Percentiles rank a stretch among this genome's conserved stretches.
Evolutionary conservation across 1,140 invertebrate species (phyloP).

Genomic region (Formica selysi): DNA sequence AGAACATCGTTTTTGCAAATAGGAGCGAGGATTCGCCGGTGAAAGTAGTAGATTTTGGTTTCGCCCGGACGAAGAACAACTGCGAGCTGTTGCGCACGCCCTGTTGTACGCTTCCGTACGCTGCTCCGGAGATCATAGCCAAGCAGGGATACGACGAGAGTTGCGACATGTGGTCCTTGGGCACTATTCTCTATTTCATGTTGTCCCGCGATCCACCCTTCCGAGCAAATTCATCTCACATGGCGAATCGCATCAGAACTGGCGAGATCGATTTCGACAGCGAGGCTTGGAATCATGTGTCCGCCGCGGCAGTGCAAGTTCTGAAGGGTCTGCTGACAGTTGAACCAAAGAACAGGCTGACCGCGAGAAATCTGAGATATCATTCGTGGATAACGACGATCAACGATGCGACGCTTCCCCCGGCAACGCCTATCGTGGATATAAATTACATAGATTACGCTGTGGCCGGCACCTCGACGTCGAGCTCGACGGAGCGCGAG

Average conservation of each 20-base stretch:
- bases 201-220: constrained; percentile 94
- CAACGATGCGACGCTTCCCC: constrained; percentile 62
- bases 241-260: constrained; percentile 93
- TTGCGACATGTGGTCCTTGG: constrained; percentile 97
- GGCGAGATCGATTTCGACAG: constrained; percentile 92
- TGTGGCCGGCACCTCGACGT: not conserved
- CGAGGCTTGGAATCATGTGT: constrained; percentile 91
- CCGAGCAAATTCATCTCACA: constrained; percentile 89
- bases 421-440: not conserved
- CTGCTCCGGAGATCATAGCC: constrained; percentile 95
- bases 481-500: constrained; percentile 39
- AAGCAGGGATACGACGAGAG: constrained; percentile 92
- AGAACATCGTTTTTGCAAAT: constrained; percentile 93
- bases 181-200: constrained; percentile 96
- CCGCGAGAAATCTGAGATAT: constrained; percentile 88
- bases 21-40: constrained; percentile 89
- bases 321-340: constrained; percentile 93
- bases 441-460: not conserved
- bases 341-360: constrained; percentile 91
- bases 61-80: constrained; percentile 91
- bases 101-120: constrained; percentile 96
- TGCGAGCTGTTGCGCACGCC: constrained; percentile 91
- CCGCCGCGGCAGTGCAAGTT: constrained; percentile 91
- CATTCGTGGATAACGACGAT: constrained; percentile 89
- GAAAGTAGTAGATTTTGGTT: constrained; percentile 97